These are phyloP conservation scores for Bubo bubo DNA, from an alignment of 2,113 vertebrate species.

Conservation along the genomic window DNA sequence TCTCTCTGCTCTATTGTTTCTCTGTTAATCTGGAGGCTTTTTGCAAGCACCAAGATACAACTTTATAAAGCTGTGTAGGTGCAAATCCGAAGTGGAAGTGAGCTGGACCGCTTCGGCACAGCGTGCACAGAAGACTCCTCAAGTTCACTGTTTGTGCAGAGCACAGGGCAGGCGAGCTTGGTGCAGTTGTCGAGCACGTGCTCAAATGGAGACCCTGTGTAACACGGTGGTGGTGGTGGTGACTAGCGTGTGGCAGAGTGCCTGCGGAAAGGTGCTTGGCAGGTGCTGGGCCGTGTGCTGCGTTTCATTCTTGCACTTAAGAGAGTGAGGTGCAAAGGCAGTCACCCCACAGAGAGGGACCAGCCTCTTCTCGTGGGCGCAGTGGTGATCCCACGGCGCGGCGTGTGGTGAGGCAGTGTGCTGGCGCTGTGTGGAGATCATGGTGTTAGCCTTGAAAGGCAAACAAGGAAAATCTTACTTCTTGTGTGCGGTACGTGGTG, in stretches of 20 bases:
- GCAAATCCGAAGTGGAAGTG: background rate
- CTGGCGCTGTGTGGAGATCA: background rate
- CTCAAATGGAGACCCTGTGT: background rate
- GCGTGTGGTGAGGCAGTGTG: rapidly evolving
- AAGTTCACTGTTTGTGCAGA: rapidly evolving
- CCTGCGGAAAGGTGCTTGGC: background rate
- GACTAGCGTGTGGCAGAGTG: rapidly evolving
- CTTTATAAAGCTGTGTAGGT: rapidly evolving
- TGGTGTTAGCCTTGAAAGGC: background rate
- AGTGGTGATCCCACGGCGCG: rapidly evolving
- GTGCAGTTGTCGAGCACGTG: rapidly evolving
- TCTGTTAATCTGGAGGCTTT: too few species aligned
- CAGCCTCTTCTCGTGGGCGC: background rate
- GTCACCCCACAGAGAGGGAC: background rate
- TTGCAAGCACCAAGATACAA: rapidly evolving
- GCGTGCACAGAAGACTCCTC: rapidly evolving
- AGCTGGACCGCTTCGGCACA: rapidly evolving
- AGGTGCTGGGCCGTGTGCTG: background rate
- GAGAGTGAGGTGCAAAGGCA: rapidly evolving
- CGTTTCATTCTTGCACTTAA: rapidly evolving
- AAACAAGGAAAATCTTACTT: background rate
- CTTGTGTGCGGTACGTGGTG: rapidly evolving
- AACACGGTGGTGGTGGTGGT: rapidly evolving
- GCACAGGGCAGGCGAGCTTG: background rate
- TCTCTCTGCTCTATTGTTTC: background rate